Evolutionary conservation across 2,113 vertebrate genomes (phyloP).

Genomic region (Gadus macrocephalus): DNA sequence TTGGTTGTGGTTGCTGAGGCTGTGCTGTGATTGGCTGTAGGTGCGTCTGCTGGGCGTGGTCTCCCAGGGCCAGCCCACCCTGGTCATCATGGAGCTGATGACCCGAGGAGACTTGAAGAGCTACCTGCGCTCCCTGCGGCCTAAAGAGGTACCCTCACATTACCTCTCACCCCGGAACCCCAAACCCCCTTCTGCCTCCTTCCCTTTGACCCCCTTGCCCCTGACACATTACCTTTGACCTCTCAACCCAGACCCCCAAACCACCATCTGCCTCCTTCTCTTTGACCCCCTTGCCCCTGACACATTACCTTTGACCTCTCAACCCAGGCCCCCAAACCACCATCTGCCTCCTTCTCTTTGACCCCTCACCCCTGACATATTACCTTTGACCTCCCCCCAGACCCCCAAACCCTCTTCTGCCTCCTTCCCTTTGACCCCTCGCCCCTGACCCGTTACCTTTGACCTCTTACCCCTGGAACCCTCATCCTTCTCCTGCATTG

Average conservation of each 20-base stretch:
- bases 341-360: neutral
- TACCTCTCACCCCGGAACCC: neutral
- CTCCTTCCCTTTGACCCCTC: too few relatives aligned
- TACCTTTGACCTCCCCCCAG: neutral
- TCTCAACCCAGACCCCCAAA: neutral
- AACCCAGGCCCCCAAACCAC: too few relatives aligned
- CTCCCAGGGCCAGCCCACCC: constrained; percentile 94
- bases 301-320: neutral
- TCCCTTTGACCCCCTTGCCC: constrained; percentile 3
- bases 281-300: neutral
- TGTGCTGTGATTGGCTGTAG: constrained; percentile 63
- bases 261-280: neutral
- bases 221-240: neutral
- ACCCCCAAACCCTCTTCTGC: neutral
- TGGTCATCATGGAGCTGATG: constrained; percentile 99
- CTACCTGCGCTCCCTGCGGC: constrained; percentile 88
- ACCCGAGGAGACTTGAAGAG: constrained; percentile 96
- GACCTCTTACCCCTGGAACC: neutral
- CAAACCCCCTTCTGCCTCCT: neutral
- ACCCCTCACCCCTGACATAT: neutral
- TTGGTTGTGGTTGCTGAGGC: neutral
- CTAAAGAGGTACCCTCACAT: constrained; percentile 78
- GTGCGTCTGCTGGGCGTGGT: constrained; percentile 95
- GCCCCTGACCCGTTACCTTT: neutral
- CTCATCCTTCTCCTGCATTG: too few relatives aligned